These are phyloP conservation scores for Lithophane socia DNA, from an alignment of 2,888 invertebrate species.

Conservation along the genomic window DNA sequence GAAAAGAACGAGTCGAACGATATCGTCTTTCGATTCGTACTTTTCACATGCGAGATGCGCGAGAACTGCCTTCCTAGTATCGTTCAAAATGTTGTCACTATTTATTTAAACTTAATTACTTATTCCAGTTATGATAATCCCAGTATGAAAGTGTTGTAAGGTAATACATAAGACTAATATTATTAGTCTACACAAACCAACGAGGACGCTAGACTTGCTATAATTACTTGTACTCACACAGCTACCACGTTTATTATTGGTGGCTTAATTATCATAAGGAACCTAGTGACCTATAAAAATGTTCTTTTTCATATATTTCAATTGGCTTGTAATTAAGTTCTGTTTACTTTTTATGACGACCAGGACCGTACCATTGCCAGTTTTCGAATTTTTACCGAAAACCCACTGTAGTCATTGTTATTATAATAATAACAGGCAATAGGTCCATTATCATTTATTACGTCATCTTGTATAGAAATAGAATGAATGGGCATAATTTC, in stretches of 20 bases:
- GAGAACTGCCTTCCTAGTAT: background rate
- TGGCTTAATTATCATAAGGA: background rate
- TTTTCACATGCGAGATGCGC: too few species aligned
- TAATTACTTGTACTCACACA: background rate
- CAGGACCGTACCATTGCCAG: background rate
- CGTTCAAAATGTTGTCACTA: background rate
- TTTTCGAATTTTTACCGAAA: slow-evolving; percentile 6
- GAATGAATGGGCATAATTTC: slow-evolving; percentile 28
- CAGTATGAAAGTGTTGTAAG: background rate
- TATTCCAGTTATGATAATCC: background rate
- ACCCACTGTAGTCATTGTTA: slow-evolving; percentile 2
- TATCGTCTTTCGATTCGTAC: too few species aligned
- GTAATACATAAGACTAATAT: background rate
- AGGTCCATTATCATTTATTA: slow-evolving; percentile 13
- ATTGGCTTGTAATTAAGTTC: background rate
- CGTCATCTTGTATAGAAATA: slow-evolving; percentile 20
- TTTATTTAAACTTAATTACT: background rate
- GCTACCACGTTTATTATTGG: background rate
- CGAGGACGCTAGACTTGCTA: background rate
- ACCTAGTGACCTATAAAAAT: background rate
- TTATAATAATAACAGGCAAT: background rate
- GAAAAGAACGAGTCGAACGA: too few species aligned
- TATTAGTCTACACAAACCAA: background rate
- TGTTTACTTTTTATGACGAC: background rate
- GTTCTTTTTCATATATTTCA: background rate